phyloP scores from a whole-genome alignment of 2,797 vertebrate species.

The Sciurus vulgaris region DNA sequence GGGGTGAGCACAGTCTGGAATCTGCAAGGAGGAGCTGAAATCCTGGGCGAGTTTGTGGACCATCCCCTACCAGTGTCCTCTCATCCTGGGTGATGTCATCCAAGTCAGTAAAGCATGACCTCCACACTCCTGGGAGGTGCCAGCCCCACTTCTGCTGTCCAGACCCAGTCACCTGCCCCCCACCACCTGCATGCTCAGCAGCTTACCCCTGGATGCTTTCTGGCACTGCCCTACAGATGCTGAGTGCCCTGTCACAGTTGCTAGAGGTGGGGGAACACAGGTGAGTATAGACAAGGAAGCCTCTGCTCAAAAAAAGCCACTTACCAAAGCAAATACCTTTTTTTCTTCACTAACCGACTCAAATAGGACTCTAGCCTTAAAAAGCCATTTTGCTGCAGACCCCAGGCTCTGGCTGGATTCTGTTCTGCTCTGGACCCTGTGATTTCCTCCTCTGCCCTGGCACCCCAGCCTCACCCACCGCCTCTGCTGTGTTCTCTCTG shows the following conservation, averaged over 20 bases:
- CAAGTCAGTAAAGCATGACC: not conserved
- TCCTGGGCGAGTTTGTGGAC: not conserved
- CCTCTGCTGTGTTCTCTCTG: not conserved
- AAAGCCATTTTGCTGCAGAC: not conserved
- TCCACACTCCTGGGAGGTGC: not conserved
- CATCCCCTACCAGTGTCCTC: no score
- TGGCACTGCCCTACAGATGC: not conserved
- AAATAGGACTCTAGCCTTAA: not conserved
- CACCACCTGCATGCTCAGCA: not conserved
- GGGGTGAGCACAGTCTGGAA: no score
- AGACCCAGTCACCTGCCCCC: not conserved
- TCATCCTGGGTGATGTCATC: not conserved
- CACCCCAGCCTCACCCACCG: no score
- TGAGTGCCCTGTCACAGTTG: not conserved
- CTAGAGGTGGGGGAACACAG: rapidly evolving
- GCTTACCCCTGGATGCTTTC: no score
- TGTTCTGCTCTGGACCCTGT: not conserved
- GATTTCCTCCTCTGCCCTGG: not conserved
- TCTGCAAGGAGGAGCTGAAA: not conserved
- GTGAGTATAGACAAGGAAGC: not conserved
- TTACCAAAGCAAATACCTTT: not conserved
- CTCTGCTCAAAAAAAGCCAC: not conserved
- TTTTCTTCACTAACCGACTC: not conserved
- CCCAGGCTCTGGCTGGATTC: not conserved
- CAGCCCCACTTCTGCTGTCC: rapidly evolving